A percentile compares a stretch with the other conserved stretches of the same genome.
phyloP scores from a whole-genome alignment of 2,888 invertebrate genomes.

The Xanthia icteritia region DNA sequence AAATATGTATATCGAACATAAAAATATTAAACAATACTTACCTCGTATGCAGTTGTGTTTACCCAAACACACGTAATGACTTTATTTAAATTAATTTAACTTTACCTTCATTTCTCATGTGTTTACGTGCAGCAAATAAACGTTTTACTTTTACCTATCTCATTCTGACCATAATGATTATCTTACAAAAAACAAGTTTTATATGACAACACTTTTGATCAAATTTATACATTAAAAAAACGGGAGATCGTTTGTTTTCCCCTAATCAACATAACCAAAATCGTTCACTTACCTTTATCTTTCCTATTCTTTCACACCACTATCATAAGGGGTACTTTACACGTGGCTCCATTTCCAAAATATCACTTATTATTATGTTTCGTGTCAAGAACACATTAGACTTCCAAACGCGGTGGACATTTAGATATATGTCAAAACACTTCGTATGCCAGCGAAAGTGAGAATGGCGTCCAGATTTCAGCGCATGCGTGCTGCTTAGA shows the following conservation, averaged over 20 bases:
- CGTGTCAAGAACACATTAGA: constrained; percentile 89
- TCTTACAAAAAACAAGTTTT: not conserved
- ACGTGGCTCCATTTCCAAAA: constrained; percentile 83
- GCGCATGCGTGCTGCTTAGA: constrained; percentile 84
- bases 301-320: constrained; percentile 77
- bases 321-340: constrained; percentile 86
- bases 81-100: not conserved
- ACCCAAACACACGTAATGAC: not conserved
- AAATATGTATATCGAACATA: not conserved
- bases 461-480: constrained; percentile 85
- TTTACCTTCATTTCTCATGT: not conserved
- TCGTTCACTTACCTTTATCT: constrained; percentile 77
- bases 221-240: not conserved
- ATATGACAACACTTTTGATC: not conserved
- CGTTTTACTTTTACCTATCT: not conserved
- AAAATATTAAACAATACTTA: not conserved
- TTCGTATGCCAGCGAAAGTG: constrained; percentile 84
- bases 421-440: constrained; percentile 86
- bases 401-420: constrained; percentile 79
- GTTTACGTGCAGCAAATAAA: not conserved
- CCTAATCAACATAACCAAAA: constrained; percentile 72
- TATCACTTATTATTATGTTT: constrained; percentile 76
- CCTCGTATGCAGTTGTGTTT: constrained; percentile 16
- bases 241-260: constrained; percentile 43
- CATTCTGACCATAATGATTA: not conserved